Evolutionary conservation across 2,888 invertebrate genomes (phyloP).

Genomic region (Arrhopalites spinosus): DNA sequence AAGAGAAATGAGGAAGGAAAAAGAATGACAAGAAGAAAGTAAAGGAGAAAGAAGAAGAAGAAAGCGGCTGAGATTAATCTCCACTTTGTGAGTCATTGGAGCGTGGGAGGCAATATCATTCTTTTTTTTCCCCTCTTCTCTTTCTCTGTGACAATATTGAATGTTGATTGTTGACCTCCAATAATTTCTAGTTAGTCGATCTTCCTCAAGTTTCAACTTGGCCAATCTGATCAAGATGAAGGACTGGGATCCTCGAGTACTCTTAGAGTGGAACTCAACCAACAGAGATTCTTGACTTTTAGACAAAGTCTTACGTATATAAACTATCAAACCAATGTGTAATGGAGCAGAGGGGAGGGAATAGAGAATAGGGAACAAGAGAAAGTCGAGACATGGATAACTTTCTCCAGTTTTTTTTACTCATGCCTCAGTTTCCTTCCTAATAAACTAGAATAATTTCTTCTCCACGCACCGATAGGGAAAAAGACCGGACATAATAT

Average conservation of each 20-base stretch:
- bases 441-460: background rate
- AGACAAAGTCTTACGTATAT: no score
- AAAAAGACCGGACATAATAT: background rate
- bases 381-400: background rate
- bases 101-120: background rate
- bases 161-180: slow-evolving; percentile 11
- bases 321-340: no score
- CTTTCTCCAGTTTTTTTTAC: background rate
- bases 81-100: slow-evolving; percentile 1
- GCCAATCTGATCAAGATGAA: background rate
- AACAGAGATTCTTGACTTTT: no score
- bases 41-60: background rate
- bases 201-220: background rate
- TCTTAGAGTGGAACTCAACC: no score
- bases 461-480: background rate
- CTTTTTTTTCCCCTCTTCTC: background rate
- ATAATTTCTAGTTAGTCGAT: slow-evolving; percentile 2
- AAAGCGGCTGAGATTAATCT: background rate
- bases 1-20: background rate
- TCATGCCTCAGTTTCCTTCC: background rate
- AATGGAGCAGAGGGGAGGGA: no score
- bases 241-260: background rate
- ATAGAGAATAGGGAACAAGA: background rate
- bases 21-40: background rate
- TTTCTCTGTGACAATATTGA: slow-evolving; percentile 13